Base-by-base conservation (phyloP, 2,888 invertebrate species). In the Phymatocera aterrima region DNA sequence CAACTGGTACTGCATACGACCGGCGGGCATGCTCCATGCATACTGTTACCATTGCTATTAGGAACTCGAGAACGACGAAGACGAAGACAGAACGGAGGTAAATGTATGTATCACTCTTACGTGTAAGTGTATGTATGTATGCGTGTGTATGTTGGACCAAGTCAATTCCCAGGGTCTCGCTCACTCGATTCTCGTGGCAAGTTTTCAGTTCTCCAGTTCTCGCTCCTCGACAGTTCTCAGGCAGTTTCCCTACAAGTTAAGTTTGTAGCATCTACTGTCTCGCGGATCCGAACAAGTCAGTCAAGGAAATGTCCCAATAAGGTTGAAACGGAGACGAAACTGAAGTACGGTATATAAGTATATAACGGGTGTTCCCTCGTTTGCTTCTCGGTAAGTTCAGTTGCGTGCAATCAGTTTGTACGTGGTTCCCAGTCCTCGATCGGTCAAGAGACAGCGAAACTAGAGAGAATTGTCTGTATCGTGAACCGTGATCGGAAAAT, bases 181-280 rank as follows among this genome's bases (percentile, higher is more conserved):
- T 64, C 46, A 46, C 68, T 68, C 46, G 68, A 46, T 68, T 46
- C 68, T 68, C 1, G 21, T 3, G 24, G 37, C 4, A 40, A 65
- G 40, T 65, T 65, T 40, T 37, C n/a, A 40, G 64, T 37, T 37
- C 37, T n/a, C 18, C 24, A 43, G 46, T 24, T 43, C 24, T 6
- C 65, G 21, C n/a, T 43, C 15, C 24, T 6, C 15, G n/a, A n/a
- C n/a, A 37, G 37, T 64, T 37, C 37, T 37, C 37, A 10, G 37
- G 18, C 48, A 40, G 40, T 40, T 40, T 8, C 8, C 4, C 4
- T 8, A 40, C 4, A 4, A 40, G 40, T 31, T 64, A 72, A 72
- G 72, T 72, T 72, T 51, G 48, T 51, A 72, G 72, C 48, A 34
- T 72, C 72, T 51, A 72, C 51, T 72, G 72, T 72, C 72, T 51